Base-by-base conservation (phyloP, 2,888 invertebrate genomes). In the Neoscelio sp. region DNA sequence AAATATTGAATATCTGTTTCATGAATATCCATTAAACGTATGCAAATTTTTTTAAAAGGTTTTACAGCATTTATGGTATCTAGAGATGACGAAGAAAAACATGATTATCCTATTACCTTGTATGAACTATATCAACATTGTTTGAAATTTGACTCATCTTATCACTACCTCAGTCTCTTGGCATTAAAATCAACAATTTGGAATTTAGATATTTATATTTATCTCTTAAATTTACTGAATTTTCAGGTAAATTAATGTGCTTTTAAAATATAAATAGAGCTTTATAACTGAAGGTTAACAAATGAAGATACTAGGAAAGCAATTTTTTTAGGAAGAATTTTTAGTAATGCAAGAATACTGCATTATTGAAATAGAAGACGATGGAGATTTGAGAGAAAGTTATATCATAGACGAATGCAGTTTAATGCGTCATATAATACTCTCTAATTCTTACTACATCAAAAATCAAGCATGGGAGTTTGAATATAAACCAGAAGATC, bases 141-240 rank as follows among this genome's bases (percentile, higher is more conserved):
- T 0, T 18, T 85, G n/a, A 84, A 87, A 26, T 54, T 82, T 10
- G 85, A 89, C 62, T 89, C 89, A 1, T 71, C 78, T 8, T 90
- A 87, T 64, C 88, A 90, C 81, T 84, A 87, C 18, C 78, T 90
- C 0, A 87, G 87, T 28, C 85, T 90, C 20, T 17, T 88, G 3
- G 80, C 86, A n/a, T 79, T 90, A 5, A 85, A 87, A 58, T 75
- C 82, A 2, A 80, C 87, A 2, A 82, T 89, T 52, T 89, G 89
- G 88, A 90, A 90, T 82, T 76, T 90, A 52, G 88, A 90, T 52
- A 82, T 87, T 46, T 85, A 84, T 40, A 68, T 88, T 62, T 87
- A 83, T 50, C 77, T 90, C 33, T 20, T 85, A 15, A 78, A 84
- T 33, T 52, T 81, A 4, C 64, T 87, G 7, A 78, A 90, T 67